A percentile compares a stretch with the other conserved stretches of the same genome.
phyloP scores from a whole-genome alignment of 2,797 vertebrate species.

The Falco concolor region DNA sequence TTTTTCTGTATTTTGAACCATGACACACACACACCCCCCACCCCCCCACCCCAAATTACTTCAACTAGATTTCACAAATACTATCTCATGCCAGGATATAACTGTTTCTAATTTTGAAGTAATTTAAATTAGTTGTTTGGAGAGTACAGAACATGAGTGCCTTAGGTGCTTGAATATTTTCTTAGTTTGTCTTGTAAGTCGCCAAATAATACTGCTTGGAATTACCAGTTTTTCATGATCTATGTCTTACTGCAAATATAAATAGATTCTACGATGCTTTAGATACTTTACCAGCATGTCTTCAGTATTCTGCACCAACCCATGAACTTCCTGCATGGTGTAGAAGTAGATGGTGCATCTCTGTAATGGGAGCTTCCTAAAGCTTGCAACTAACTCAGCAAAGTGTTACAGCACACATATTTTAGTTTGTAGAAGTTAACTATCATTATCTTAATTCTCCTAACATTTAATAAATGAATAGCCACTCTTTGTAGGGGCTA shows the following conservation, averaged over 20 bases:
- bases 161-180: neutral
- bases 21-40: no score
- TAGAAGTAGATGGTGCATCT: neutral
- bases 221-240: neutral
- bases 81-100: neutral
- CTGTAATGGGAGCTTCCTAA: neutral
- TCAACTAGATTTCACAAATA: neutral
- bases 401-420: neutral
- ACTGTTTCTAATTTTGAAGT: neutral
- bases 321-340: neutral
- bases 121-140: neutral
- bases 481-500: neutral
- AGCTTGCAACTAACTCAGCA: neutral
- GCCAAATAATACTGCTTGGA: neutral
- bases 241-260: neutral
- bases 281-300: neutral
- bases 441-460: neutral
- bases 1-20: neutral
- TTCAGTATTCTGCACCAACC: neutral
- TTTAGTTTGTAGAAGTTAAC: neutral
- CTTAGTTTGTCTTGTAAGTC: neutral
- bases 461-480: neutral
- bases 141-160: neutral
- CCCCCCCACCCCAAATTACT: neutral
- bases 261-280: neutral